Base-by-base conservation (phyloP, 2,113 vertebrate genomes). In the Pimephales promelas region DNA sequence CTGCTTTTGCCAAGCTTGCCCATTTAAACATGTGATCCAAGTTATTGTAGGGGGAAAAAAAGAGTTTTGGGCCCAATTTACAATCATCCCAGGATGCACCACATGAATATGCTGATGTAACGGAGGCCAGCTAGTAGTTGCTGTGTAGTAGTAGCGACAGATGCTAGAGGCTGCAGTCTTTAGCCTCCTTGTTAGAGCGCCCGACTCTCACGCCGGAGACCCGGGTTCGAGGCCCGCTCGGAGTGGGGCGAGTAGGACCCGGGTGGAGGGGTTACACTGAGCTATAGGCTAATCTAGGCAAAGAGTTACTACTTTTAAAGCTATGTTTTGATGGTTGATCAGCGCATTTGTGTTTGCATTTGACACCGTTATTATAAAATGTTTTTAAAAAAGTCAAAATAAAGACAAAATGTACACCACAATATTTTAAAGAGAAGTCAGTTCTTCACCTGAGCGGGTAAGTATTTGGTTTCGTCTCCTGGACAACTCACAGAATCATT, bases 401-500 rank as follows among this genome's bases (percentile, higher is more conserved):
- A 28, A 10, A 54, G 18, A 52, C 36, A 71, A n/a, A 49, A 28
- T 26, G 9, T 79, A 20, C 22, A 59, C 8, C 22, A 59, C 22
- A 62, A 13, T 28, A 28, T 1, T 20, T 28, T 22, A 47, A 31
- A 28, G 3, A 74, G 45, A 49, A 16, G 24, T 61, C 73, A 77
- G 28, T 36, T 20, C 3, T 18, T 78, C 79, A 81, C 79, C 79
- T 81, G 61, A 36, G 45, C 22, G 20, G 79, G 79, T 14, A 68
- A 54, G 62, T 81, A 81, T n/a, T 64, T 81, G 5, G 31, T 40
- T 40, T 24, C 5, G 6, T 52, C 47, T 70, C 75, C 4, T 0
- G 93, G 93, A 68, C 94, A 95, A 31, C 1, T 83, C 83, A 94
- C 81, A 5, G 13, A 92, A 84, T 87, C 84, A 85, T 83, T 93